Percentiles rank a stretch among this genome's conserved stretches.
Conservation (phyloP, 2,797 vertebrate species). For the Coccyzus lansbergi region DNA sequence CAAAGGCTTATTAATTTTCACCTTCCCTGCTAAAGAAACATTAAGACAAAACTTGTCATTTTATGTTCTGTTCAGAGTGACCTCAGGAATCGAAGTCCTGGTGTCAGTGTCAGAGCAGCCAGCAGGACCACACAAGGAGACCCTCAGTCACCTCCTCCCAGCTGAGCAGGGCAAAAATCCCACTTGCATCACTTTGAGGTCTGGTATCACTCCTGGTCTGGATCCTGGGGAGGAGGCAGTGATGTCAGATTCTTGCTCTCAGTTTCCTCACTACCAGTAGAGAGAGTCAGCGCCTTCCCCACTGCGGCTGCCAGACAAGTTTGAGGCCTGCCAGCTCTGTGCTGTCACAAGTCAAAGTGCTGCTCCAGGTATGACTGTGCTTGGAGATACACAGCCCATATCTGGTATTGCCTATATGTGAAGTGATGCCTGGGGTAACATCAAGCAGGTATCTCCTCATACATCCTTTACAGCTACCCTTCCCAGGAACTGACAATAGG, state of each 20-base stretch:
- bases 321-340: not conserved
- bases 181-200: not conserved
- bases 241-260: not conserved
- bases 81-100: fast-evolving
- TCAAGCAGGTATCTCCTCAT: not conserved
- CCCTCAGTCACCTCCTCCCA: not conserved
- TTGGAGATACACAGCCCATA: fast-evolving
- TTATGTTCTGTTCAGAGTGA: not conserved
- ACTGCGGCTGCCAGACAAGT: not conserved
- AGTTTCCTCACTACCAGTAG: fast-evolving
- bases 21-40: not conserved
- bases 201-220: too few species aligned
- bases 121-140: not conserved
- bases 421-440: not conserved
- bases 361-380: not conserved
- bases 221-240: not conserved
- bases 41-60: not conserved
- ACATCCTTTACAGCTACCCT: fast-evolving
- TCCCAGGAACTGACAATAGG: not conserved
- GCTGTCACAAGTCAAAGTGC: not conserved
- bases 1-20: not conserved
- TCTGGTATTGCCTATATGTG: fast-evolving
- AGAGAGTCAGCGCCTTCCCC: not conserved
- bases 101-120: not conserved
- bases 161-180: not conserved